Conservation (phyloP, 2,888 invertebrate genomes). For the Phragmatobia fuliginosa region DNA sequence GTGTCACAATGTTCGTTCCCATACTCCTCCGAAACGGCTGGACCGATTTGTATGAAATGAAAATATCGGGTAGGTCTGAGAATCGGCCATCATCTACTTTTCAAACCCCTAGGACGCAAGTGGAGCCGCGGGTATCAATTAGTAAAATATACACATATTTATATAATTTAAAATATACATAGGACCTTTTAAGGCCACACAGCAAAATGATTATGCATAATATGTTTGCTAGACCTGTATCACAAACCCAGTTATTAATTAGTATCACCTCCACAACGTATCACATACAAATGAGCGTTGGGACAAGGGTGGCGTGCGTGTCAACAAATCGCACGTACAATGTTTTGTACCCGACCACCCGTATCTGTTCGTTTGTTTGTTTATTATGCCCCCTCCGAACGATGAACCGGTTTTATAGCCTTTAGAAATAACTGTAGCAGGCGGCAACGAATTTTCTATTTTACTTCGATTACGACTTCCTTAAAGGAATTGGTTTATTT, state of each 20-base stretch:
- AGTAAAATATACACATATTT: not conserved
- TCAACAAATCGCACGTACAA: slow-evolving; percentile 75
- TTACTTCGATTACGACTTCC: slow-evolving; percentile 60
- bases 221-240: slow-evolving; percentile 1
- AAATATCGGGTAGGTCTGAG: no score
- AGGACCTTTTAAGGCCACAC: not conserved
- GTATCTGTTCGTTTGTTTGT: slow-evolving; percentile 73
- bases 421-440: slow-evolving; percentile 72
- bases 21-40: no score
- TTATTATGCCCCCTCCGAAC: slow-evolving; percentile 66
- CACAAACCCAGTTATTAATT: slow-evolving; percentile 25
- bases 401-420: slow-evolving; percentile 70
- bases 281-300: slow-evolving; percentile 44
- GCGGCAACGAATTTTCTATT: slow-evolving; percentile 60
- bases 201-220: not conserved
- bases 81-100: no score
- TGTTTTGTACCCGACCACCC: slow-evolving; percentile 77
- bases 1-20: no score
- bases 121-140: no score
- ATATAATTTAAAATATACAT: not conserved
- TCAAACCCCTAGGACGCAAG: no score
- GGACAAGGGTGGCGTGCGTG: slow-evolving; percentile 58
- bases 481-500: slow-evolving; percentile 46
- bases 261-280: slow-evolving; percentile 14
- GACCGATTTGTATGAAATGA: no score